phyloP scores from a whole-genome alignment of 2,113 vertebrate genomes.

The Toxotes jaculatrix region DNA sequence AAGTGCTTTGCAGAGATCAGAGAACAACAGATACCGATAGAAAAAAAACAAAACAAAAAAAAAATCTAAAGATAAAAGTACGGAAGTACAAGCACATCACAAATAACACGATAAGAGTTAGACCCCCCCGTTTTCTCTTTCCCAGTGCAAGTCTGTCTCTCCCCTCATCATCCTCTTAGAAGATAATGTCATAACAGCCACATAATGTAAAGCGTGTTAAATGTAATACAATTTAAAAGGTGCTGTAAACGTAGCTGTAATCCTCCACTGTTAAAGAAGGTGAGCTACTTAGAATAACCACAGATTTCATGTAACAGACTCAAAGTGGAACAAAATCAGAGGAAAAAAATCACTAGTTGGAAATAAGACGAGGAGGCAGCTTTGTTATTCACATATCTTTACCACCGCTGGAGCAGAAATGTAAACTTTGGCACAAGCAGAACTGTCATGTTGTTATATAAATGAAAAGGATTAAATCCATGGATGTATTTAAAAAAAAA shows the following conservation, averaged over 20 bases:
- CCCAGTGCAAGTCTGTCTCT: conserved; percentile 1
- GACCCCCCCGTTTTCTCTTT: not conserved
- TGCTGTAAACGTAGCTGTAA: not conserved
- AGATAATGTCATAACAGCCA: conserved; percentile 6
- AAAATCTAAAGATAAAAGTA: conserved; percentile 49
- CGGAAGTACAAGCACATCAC: conserved; percentile 39
- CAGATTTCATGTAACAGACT: not conserved
- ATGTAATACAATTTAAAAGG: not conserved
- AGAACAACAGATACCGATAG: conserved; percentile 61
- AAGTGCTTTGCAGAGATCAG: conserved; percentile 58
- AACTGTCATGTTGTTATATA: too few relatives aligned
- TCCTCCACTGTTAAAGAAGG: not conserved
- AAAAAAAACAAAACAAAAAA: conserved; percentile 7
- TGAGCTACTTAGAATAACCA: not conserved
- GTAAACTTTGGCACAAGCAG: too few relatives aligned
- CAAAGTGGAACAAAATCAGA: too few relatives aligned
- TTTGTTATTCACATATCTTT: too few relatives aligned
- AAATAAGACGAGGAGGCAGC: not conserved
- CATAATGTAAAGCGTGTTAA: conserved; percentile 9
- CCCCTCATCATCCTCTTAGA: not conserved
- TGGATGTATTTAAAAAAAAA: too few relatives aligned
- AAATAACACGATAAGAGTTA: conserved; percentile 41
- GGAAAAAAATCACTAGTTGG: too few relatives aligned
- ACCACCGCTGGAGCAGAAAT: too few relatives aligned
- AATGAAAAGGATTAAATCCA: too few relatives aligned